Percentiles rank a stretch among this genome's conserved stretches.
Evolutionary conservation across 2,888 invertebrate species (phyloP).

Genomic region (Helleia helle): DNA sequence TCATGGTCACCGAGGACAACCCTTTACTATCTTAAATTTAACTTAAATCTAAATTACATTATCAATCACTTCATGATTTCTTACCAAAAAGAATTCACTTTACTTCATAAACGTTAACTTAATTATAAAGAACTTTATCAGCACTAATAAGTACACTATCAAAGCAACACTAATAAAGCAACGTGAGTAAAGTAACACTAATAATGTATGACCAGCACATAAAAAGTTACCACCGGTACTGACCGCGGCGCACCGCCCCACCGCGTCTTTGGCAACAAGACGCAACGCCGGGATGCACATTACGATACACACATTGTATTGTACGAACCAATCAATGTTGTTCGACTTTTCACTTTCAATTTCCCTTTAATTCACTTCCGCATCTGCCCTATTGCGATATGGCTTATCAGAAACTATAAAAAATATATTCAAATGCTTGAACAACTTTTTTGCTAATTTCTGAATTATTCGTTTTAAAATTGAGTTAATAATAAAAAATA

Average conservation of each 20-base stretch:
- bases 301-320: slow-evolving; percentile 49
- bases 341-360: slow-evolving; percentile 20
- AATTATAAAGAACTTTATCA: too few relatives aligned
- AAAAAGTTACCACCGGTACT: slow-evolving; percentile 26
- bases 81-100: too few relatives aligned
- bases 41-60: too few relatives aligned
- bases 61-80: too few relatives aligned
- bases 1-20: too few relatives aligned
- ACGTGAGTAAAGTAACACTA: neutral
- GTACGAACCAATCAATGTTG: slow-evolving; percentile 36
- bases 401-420: neutral
- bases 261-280: slow-evolving; percentile 45
- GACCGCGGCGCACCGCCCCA: slow-evolving; percentile 46
- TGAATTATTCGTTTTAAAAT: too few relatives aligned
- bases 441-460: too few relatives aligned
- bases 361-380: slow-evolving; percentile 19
- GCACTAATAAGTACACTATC: neutral
- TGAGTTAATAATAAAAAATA: too few relatives aligned
- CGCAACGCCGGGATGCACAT: slow-evolving; percentile 36
- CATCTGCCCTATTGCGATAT: neutral
- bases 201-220: slow-evolving; percentile 1
- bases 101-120: too few relatives aligned
- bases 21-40: too few relatives aligned
- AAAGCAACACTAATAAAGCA: neutral
- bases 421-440: neutral